phyloP scores from a whole-genome alignment of 2,113 vertebrate species.

The Raja brachyura region DNA sequence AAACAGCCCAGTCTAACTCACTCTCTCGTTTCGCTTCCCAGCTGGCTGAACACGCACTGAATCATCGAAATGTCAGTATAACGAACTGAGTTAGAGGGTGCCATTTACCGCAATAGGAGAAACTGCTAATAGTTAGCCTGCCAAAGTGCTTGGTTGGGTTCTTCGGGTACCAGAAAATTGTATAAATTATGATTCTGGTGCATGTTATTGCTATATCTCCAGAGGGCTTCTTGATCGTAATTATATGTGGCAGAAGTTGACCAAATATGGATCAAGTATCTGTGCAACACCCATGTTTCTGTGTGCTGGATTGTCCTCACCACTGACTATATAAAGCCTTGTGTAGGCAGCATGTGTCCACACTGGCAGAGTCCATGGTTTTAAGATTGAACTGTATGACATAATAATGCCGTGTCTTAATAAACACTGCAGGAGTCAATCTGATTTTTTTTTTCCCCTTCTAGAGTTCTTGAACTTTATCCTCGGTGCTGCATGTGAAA shows the following conservation, averaged over 20 bases:
- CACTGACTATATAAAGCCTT: conserved; percentile 17
- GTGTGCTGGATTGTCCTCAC: neutral
- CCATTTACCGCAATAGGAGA: conserved; percentile 11
- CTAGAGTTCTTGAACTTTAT: neutral
- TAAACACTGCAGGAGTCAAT: neutral
- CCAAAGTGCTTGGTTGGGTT: neutral
- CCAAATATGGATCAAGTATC: conserved; percentile 12
- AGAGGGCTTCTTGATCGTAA: neutral
- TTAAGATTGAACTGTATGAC: conserved; percentile 21
- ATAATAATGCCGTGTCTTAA: neutral
- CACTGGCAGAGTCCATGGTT: neutral
- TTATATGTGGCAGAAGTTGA: neutral
- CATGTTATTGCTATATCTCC: neutral
- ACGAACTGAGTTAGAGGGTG: neutral
- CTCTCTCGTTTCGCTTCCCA: neutral
- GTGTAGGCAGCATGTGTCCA: neutral
- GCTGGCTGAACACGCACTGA: neutral
- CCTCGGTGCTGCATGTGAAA: neutral
- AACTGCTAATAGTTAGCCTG: neutral
- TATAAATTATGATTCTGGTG: neutral
- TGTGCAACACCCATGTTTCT: neutral
- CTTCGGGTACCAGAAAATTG: neutral
- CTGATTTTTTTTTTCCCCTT: neutral
- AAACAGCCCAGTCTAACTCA: neutral
- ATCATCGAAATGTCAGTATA: neutral